Evolutionary conservation across 2,888 invertebrate genomes (phyloP), one percentile per base, ranked within the genome.

Genomic region (Caenorhabditis sp.): DNA sequence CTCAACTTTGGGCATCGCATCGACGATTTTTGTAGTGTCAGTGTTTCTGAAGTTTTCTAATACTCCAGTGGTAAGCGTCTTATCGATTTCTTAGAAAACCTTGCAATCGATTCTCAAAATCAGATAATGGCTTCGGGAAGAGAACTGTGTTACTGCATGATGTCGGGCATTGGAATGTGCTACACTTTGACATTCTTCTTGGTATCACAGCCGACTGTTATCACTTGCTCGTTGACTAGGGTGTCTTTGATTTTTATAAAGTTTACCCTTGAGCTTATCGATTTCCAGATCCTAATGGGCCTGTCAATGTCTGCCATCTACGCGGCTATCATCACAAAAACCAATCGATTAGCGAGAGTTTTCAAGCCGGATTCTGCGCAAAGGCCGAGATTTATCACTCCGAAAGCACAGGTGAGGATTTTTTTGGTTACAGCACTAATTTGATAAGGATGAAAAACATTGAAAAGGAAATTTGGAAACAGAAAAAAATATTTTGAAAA

Each of bases 41-140:
- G 94, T 95, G 6, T 95, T 95, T 92, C 93, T 95, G 55, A 93
- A 94, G 89, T 94, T 92, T 90, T 93, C 93, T 86, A 93, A 93
- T 60, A 95, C 95, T 0, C 95, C 95, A 0, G 94, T 95, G 40
- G 90, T 90, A 51, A 69, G 79, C 15, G 35, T 53, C 22, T 51
- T 32, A 22, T 32, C 51, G 18, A 35, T 20, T 18, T 35, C 8
- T 0, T 83, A n/a, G n/a, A n/a, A n/a, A n/a, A n/a, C n/a, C n/a
- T n/a, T n/a, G n/a, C n/a, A n/a, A n/a, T n/a, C n/a, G n/a, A n/a
- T n/a, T n/a, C n/a, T n/a, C n/a, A n/a, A n/a, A n/a, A n/a, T 53
- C 72, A 89, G 89, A 95, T 95, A 80, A 95, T 95, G 94, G 95
- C 95, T 1, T 95, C 95, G 0, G 95, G 95, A 0, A 93, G 95